Base-by-base conservation (phyloP, 1,140 invertebrate species). In the Lutraria rhynchaena region DNA sequence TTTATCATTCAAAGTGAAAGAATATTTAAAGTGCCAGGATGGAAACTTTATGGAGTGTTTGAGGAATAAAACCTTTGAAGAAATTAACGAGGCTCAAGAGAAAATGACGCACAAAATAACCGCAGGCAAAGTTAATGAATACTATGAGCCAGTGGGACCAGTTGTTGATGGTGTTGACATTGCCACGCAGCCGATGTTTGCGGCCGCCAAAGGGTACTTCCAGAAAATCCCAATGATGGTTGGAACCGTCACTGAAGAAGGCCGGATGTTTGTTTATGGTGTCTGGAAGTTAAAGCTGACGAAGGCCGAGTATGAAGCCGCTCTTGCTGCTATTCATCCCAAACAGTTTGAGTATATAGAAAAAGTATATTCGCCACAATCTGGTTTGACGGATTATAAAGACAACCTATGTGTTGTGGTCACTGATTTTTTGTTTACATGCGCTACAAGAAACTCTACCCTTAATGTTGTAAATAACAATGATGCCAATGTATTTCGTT, bases 121-220 rank as follows among this genome's bases (percentile, higher is more conserved):
- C 15, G 84, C 82, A 27, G 37, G 81, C 15, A 85, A 85, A 51
- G 46, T 87, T 1, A 55, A 85, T 22, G 85, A 88, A 65, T 67
- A 78, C 19, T 88, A 84, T 61, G 87, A 88, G 49, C 85, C 85
- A 3, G 81, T 84, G 51, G 87, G 87, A 0, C 87, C 87, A 0
- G 73, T 73, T 29, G 57, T 88, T 58, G 85, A 88, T 60, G 85
- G 84, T 0, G 31, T 75, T 13, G 49, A 81, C 17, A 24, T 88
- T 0, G 22, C 35, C 0, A 49, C 31, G 49, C 57, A 77, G 46
- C 63, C 41, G 29, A 85, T 86, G 19, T n/a, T n/a, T 2, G 70
- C 81, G 13, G 51, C 81, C 0, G 13, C 57, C 15, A 27, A 37
- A 3, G 87, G 87, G 3, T 22, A 70, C 15, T 85, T 84, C 65